phyloP scores from a whole-genome alignment of 2,888 invertebrate genomes.

The Chaitophorus viminalis region DNA sequence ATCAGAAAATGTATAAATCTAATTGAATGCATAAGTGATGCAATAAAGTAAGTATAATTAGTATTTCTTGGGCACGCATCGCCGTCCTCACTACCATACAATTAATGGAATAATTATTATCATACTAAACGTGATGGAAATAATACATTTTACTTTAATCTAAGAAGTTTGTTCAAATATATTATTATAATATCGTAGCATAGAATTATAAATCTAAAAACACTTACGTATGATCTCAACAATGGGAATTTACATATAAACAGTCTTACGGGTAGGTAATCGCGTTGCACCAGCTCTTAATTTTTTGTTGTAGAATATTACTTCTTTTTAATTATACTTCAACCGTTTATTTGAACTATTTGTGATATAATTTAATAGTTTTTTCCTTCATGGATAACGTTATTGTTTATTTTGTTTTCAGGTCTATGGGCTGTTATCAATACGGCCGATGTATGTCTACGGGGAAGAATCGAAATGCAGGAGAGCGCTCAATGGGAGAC shows the following conservation, averaged over 20 bases:
- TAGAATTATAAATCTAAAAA: neutral
- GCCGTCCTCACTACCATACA: neutral
- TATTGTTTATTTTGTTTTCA: constrained; percentile 66
- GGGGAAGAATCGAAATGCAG: constrained; percentile 76
- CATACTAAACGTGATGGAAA: neutral
- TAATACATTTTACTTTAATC: neutral
- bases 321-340: too few relatives aligned
- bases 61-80: neutral
- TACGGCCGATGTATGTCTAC: constrained; percentile 81
- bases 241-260: neutral
- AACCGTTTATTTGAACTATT: too few relatives aligned
- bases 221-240: too few relatives aligned
- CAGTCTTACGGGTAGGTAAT: neutral
- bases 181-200: neutral
- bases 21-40: neutral
- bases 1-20: too few relatives aligned
- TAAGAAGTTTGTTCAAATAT: neutral
- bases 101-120: neutral
- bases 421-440: constrained; percentile 86
- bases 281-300: too few relatives aligned
- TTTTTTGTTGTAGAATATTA: too few relatives aligned
- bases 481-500: constrained; percentile 78
- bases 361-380: too few relatives aligned
- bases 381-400: neutral
- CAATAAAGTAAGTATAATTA: neutral